A percentile compares a stretch with the other conserved stretches of the same genome.
These are phyloP conservation scores for Glaucomys volans DNA, from an alignment of 2,113 vertebrate species.

Conservation along the genomic window DNA sequence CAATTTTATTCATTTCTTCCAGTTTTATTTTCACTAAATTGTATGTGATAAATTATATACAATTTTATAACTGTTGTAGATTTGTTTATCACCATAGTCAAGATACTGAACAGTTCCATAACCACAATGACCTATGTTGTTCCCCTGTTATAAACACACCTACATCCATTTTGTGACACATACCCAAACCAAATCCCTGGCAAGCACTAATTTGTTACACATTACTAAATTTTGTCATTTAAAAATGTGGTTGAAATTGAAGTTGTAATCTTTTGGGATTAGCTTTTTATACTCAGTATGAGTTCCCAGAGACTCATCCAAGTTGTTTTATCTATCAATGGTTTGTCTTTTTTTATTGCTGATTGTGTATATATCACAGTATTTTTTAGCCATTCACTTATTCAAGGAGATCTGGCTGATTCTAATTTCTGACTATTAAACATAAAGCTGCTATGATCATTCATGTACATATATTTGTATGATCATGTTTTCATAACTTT, in stretches of 20 bases:
- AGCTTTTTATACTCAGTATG: background rate
- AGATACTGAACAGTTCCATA: background rate
- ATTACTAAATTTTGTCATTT: background rate
- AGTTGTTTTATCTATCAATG: background rate
- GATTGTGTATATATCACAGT: background rate
- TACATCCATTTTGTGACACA: background rate
- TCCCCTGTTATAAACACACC: background rate
- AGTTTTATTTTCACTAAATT: background rate
- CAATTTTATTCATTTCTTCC: background rate
- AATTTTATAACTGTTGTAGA: background rate
- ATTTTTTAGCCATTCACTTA: background rate
- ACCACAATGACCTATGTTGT: background rate
- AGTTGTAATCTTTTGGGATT: background rate
- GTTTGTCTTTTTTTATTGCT: background rate
- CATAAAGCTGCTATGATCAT: background rate
- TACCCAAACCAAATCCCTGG: background rate
- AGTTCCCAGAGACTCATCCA: background rate
- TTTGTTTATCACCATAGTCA: background rate
- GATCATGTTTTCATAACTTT: background rate
- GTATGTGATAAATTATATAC: background rate
- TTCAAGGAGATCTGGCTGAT: background rate
- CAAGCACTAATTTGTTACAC: background rate
- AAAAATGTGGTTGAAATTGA: background rate
- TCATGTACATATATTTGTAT: background rate
- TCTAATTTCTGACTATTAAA: background rate